Evolutionary conservation across 2,888 invertebrate species (phyloP), one percentile per base, ranked within the genome.

Genomic region (Dorcus hopei): DNA sequence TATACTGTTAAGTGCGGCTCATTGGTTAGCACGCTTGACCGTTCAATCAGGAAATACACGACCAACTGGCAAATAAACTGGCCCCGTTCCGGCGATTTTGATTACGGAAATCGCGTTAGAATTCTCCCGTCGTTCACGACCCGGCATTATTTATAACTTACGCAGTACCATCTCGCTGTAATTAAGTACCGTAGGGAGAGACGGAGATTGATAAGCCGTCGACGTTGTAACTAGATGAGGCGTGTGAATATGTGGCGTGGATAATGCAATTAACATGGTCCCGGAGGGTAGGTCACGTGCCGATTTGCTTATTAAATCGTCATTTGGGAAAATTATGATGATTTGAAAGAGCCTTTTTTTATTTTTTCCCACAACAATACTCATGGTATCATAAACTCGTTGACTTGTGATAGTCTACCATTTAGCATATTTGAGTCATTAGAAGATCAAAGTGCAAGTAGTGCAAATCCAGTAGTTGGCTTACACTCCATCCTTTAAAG

Each of bases 241-340:
- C 77, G 75, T 76, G 75, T 72, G 74, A 76, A 75, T 72, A 72
- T 73, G 74, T 70, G 73, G 75, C 76, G 70, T 68, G 67, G 63
- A 72, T 74, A 77, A 77, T 72, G 70, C 71, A 74, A 76, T 77
- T 77, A 76, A 70, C 72, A 71, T 70, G 72, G 70, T 66, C 63
- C 65, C 68, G 49, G 33, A 38, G 26, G 19, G 49, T n/a, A 14
- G 33, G 33, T 8, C 49, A 38, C 49, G 49, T 26, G 49, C 49
- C 49, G 49, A 26, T 14, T 49, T 38, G 49, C 49, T 49, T 49
- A 38, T 49, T 49, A 49, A 49, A 49, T 9, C 33, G 49, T 3
- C 14, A 49, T 49, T 49, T 49, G 38, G 49, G 26, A 33, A 33
- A 33, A 33, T 26, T 26, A 26, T 33, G 26, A 33, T 33, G 26